A percentile compares a stretch with the other conserved stretches of the same genome.
These are phyloP conservation scores for Parambassis ranga DNA, from an alignment of 2,797 vertebrate genomes.

Conservation along the genomic window DNA sequence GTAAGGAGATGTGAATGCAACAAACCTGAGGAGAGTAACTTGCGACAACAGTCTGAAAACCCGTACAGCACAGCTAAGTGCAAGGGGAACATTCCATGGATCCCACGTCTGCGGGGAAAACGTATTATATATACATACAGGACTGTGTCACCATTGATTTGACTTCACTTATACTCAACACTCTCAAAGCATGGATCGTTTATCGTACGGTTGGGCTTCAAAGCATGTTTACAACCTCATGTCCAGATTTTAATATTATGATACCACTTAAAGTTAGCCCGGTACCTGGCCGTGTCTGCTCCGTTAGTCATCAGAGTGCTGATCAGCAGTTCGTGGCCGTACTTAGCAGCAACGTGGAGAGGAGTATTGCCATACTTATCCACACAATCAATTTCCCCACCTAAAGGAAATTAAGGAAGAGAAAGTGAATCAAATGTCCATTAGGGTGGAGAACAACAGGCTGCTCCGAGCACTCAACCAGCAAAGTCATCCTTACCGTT, in stretches of 20 bases:
- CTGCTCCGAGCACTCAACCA: neutral
- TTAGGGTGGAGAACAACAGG: neutral
- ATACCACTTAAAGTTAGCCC: neutral
- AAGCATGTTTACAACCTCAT: neutral
- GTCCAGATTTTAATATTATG: neutral
- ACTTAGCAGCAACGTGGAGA: constrained; percentile 97
- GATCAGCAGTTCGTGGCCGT: constrained; percentile 97
- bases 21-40: constrained; percentile 98
- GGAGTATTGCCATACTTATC: constrained; percentile 98
- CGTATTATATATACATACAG: no score
- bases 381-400: constrained; percentile 95
- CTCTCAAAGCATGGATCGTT: neutral
- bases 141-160: no score
- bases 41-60: constrained; percentile 99
- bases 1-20: neutral
- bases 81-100: constrained; percentile 96
- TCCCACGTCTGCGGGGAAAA: constrained; percentile 94
- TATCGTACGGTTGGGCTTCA: neutral
- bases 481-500: constrained; percentile 81
- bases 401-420: constrained; percentile 63
- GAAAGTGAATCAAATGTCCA: constrained; percentile 3
- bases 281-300: constrained; percentile 93
- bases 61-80: constrained; percentile 97
- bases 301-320: constrained; percentile 98
- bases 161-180: neutral